Conservation (phyloP, 2,113 vertebrate genomes). For the Saguinus imperator region DNA sequence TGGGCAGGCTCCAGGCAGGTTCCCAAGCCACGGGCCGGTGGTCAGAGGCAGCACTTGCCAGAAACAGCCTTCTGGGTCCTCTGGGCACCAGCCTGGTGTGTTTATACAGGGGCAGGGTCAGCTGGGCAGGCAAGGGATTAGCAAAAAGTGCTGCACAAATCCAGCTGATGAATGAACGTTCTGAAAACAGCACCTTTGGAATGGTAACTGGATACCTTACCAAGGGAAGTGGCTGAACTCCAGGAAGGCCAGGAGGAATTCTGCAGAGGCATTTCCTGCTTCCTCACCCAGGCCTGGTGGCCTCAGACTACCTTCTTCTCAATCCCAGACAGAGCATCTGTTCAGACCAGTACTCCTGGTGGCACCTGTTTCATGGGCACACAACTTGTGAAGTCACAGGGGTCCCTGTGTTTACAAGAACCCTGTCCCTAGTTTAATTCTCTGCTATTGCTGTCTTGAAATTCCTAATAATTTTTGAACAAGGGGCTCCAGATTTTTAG, state of each 20-base stretch:
- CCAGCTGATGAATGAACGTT: neutral
- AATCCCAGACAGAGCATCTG: neutral
- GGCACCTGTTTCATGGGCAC: fast-evolving
- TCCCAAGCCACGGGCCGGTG: neutral
- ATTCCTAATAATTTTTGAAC: neutral
- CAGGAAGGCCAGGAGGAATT: neutral
- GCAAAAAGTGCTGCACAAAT: neutral
- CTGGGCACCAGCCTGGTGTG: neutral
- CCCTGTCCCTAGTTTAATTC: neutral
- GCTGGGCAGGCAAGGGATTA: neutral
- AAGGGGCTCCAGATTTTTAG: neutral
- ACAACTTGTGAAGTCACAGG: fast-evolving
- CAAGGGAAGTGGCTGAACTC: neutral
- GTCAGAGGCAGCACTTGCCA: neutral
- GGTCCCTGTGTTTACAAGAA: fast-evolving
- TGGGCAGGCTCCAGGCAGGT: neutral
- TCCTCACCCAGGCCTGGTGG: neutral
- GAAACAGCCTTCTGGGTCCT: neutral
- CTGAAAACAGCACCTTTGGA: neutral
- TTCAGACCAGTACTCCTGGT: neutral
- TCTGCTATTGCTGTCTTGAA: neutral
- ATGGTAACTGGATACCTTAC: neutral
- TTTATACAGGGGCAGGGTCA: constrained; percentile 23
- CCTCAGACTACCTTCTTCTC: neutral
- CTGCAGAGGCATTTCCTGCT: constrained; percentile 57